phyloP scores from a whole-genome alignment of 2,113 vertebrate genomes.

The Emydura subglobosa region DNA sequence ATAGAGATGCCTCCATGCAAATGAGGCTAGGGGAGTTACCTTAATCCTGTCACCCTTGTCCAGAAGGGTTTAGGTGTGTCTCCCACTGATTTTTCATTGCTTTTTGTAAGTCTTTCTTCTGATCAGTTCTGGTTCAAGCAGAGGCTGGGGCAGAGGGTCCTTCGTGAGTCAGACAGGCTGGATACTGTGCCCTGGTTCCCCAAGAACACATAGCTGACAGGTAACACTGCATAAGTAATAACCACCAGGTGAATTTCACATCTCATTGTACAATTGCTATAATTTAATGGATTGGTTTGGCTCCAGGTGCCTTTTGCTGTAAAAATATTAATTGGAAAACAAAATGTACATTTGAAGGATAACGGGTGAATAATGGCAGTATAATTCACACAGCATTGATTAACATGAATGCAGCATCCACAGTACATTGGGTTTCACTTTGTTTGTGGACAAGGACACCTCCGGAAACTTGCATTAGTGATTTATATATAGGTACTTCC shows the following conservation, averaged over 20 bases:
- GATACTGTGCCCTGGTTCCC: too few species aligned
- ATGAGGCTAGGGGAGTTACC: too few species aligned
- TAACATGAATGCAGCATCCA: background rate
- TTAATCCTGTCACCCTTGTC: too few species aligned
- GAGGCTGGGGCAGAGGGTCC: too few species aligned
- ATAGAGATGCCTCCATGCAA: too few species aligned
- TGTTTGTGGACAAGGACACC: background rate
- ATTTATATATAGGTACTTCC: slow-evolving; percentile 28
- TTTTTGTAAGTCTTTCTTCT: too few species aligned
- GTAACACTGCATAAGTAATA: background rate
- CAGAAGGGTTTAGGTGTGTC: too few species aligned
- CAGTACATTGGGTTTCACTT: fast-evolving
- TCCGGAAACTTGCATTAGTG: background rate
- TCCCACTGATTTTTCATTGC: too few species aligned
- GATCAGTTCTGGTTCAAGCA: too few species aligned
- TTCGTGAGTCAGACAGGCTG: too few species aligned
- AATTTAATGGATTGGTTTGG: background rate
- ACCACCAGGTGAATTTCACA: background rate
- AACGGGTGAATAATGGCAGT: background rate
- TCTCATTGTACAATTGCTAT: background rate
- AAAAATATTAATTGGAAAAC: slow-evolving; percentile 5
- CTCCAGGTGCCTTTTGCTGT: background rate
- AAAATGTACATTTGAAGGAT: slow-evolving; percentile 10
- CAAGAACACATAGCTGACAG: too few species aligned
- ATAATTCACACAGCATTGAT: background rate